These are phyloP conservation scores for Capitella teleta DNA, from an alignment of 1,140 invertebrate genomes.

Conservation along the genomic window DNA sequence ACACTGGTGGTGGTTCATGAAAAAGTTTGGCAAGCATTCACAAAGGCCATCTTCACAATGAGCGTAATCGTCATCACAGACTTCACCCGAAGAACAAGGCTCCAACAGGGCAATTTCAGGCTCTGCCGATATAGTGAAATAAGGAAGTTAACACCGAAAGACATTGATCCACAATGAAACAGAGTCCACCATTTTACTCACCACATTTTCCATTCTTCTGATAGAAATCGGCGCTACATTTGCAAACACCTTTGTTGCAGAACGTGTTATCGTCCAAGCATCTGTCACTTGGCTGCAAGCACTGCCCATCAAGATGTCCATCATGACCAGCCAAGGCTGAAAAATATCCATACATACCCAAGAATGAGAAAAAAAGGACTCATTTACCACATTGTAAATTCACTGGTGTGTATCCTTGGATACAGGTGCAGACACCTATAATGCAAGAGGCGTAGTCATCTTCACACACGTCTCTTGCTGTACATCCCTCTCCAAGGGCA, in stretches of 20 bases:
- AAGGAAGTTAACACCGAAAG: too few species aligned
- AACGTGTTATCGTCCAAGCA: background rate
- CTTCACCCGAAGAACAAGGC: slow-evolving; percentile 1
- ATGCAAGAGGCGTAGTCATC: background rate
- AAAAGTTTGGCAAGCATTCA: background rate
- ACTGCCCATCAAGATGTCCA: background rate
- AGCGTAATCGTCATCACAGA: slow-evolving; percentile 1
- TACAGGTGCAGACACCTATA: background rate
- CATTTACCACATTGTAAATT: background rate
- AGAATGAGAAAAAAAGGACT: too few species aligned
- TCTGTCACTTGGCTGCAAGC: background rate
- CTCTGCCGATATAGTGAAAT: too few species aligned
- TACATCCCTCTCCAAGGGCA: background rate
- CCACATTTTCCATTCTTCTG: background rate
- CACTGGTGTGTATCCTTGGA: background rate
- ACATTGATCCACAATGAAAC: too few species aligned
- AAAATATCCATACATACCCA: too few species aligned
- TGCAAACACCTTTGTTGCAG: background rate
- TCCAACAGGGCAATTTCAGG: background rate
- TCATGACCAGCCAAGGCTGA: background rate
- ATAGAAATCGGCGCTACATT: background rate
- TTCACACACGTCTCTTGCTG: background rate
- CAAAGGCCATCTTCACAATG: background rate
- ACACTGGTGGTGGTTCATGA: background rate
- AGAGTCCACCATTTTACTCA: background rate